Evolutionary conservation across 2,888 invertebrate species (phyloP).

Genomic region (Pollenia griseotomentosa): DNA sequence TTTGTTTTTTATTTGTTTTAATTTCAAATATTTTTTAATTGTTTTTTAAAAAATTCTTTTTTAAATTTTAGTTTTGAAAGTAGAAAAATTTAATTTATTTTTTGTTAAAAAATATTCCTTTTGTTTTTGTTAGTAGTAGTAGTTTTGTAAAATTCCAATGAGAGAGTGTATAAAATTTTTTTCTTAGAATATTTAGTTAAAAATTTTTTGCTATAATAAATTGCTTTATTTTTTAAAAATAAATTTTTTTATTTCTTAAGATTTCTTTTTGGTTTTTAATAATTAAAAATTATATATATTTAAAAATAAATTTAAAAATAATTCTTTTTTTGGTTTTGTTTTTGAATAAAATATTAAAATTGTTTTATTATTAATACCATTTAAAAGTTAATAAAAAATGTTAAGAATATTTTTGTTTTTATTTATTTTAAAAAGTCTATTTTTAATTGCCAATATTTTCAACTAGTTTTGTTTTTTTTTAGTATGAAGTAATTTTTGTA

Average conservation of each 20-base stretch:
- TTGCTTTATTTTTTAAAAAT: conserved; percentile 68
- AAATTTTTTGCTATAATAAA: conserved; percentile 72
- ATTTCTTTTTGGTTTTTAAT: conserved; percentile 43
- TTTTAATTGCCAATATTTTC: conserved; percentile 74
- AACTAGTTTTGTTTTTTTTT: conserved; percentile 46
- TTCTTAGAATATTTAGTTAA: conserved; percentile 72
- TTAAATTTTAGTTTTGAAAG: conserved; percentile 55
- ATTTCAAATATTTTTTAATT: conserved; percentile 34
- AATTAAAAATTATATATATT: conserved; percentile 59
- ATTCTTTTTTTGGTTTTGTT: conserved; percentile 41
- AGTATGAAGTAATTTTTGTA: conserved; percentile 31
- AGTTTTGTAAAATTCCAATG: conserved; percentile 72
- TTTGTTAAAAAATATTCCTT: conserved; percentile 58
- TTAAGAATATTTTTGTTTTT: conserved; percentile 64
- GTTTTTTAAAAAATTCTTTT: conserved; percentile 17
- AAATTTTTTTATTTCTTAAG: conserved; percentile 55
- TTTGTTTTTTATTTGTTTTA: conserved; percentile 3
- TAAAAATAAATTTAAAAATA: conserved; percentile 65
- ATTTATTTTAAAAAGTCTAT: conserved; percentile 77
- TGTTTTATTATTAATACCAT: conserved; percentile 52
- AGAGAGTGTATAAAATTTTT: conserved; percentile 68
- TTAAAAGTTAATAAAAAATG: conserved; percentile 78
- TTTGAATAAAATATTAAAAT: conserved; percentile 71
- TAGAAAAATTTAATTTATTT: conserved; percentile 40
- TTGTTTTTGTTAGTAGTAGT: conserved; percentile 41